Conservation (phyloP, 2,113 vertebrate species). For the Pavo muticus region DNA sequence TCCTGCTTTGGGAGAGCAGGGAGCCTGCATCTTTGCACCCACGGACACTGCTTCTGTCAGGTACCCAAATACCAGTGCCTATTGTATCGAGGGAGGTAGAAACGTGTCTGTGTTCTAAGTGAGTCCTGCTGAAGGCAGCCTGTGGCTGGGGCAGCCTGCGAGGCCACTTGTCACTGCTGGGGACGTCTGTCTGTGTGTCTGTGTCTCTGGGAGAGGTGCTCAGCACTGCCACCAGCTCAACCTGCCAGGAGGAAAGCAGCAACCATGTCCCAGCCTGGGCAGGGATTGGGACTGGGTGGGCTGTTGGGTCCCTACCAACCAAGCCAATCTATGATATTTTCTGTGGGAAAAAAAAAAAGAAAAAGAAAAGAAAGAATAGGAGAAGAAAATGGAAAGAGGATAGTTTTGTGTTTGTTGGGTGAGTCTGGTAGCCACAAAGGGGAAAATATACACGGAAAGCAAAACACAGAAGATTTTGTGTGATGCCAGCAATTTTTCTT, state of each 20-base stretch:
- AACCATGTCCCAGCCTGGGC: neutral
- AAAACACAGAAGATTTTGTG: conserved; percentile 29
- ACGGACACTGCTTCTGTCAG: neutral
- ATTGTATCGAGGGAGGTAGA: neutral
- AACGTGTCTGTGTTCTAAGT: neutral
- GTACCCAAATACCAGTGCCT: neutral
- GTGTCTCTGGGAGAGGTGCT: neutral
- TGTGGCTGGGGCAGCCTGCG: no score
- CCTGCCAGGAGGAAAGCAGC: neutral
- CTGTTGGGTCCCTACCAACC: no score
- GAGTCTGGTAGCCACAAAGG: neutral
- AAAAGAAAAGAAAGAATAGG: neutral
- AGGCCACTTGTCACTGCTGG: no score
- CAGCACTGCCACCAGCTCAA: neutral
- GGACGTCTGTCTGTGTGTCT: neutral
- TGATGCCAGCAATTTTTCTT: conserved; percentile 47
- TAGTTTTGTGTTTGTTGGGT: neutral
- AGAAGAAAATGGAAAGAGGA: conserved; percentile 7
- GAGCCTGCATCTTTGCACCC: neutral
- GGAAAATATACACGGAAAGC: conserved; percentile 5
- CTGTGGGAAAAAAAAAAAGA: no score
- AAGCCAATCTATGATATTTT: no score
- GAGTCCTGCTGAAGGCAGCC: no score
- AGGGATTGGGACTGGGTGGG: neutral
- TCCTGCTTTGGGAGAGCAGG: neutral